Conservation (phyloP, 2,113 vertebrate species). For the Pseudorasbora parva region DNA sequence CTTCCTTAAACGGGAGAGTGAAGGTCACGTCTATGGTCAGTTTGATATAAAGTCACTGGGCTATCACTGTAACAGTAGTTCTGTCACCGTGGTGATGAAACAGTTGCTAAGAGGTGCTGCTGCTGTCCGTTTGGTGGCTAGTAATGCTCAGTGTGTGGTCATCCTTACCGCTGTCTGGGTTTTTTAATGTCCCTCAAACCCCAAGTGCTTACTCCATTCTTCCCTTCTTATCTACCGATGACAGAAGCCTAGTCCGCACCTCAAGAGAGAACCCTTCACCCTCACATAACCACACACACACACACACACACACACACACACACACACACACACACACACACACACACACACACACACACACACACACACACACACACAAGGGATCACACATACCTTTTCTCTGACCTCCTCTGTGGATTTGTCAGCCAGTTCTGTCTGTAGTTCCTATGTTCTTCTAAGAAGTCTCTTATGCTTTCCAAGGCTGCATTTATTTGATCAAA, state of each 20-base stretch:
- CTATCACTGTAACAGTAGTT: constrained; percentile 34
- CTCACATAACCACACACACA: constrained; percentile 16
- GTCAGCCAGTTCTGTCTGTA: not conserved
- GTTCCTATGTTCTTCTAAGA: no score
- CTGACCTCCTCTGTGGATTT: not conserved
- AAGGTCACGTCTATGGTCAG: constrained; percentile 41
- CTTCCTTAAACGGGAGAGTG: constrained; percentile 15
- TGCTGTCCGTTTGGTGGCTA: constrained; percentile 33
- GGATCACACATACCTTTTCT: not conserved
- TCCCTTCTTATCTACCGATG: constrained; percentile 39
- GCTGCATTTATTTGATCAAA: no score
- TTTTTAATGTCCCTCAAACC: constrained; percentile 39
- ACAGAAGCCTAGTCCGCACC: constrained; percentile 7
- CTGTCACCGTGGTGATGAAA: constrained; percentile 37
- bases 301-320: not conserved
- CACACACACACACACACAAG: not conserved
- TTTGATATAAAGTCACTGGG: constrained; percentile 32
- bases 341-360: not conserved
- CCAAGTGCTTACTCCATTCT: constrained; percentile 41
- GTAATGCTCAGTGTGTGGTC: constrained; percentile 30
- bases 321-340: constrained; percentile 8
- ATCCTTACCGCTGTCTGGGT: constrained; percentile 38
- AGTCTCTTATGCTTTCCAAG: no score
- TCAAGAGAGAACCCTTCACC: constrained; percentile 22
- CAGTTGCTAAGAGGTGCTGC: constrained; percentile 13